Conservation (phyloP, 2,888 invertebrate species). For the Sesia apiformis region DNA sequence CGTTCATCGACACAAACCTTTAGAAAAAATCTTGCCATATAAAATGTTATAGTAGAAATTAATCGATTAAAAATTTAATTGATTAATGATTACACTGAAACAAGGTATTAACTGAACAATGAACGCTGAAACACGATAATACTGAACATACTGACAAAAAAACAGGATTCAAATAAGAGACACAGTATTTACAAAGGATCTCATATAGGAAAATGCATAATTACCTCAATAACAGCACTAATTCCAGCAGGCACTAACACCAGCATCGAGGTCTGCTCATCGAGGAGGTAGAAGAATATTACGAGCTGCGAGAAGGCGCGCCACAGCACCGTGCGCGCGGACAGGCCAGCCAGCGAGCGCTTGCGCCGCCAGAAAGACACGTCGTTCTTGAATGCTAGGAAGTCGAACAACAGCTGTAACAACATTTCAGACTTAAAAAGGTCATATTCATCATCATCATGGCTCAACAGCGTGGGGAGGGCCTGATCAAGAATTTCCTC, state of each 20-base stretch:
- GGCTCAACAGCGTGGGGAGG: too few species aligned
- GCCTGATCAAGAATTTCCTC: too few species aligned
- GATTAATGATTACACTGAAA: too few species aligned
- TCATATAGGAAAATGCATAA: neutral
- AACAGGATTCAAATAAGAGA: too few species aligned
- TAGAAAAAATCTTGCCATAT: too few species aligned
- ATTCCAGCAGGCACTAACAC: slow-evolving; percentile 91
- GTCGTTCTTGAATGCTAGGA: slow-evolving; percentile 98
- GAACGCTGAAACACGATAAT: too few species aligned
- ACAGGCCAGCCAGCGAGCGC: slow-evolving; percentile 90
- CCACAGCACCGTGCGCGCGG: slow-evolving; percentile 93
- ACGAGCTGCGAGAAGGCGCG: slow-evolving; percentile 93
- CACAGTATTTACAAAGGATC: neutral
- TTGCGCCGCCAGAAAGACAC: slow-evolving; percentile 94
- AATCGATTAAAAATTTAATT: too few species aligned
- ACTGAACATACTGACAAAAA: too few species aligned
- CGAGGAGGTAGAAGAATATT: slow-evolving; percentile 92
- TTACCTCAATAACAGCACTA: slow-evolving; percentile 91
- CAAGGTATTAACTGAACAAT: too few species aligned
- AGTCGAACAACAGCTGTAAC: slow-evolving; percentile 93
- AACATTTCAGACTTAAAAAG: neutral
- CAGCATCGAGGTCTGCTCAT: slow-evolving; percentile 93
- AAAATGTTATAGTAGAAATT: too few species aligned
- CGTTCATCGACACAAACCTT: too few species aligned
- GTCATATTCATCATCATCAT: too few species aligned